Percentiles rank a stretch among this genome's conserved stretches.
phyloP scores from a whole-genome alignment of 2,113 vertebrate species.

The Peromyscus maniculatus region DNA sequence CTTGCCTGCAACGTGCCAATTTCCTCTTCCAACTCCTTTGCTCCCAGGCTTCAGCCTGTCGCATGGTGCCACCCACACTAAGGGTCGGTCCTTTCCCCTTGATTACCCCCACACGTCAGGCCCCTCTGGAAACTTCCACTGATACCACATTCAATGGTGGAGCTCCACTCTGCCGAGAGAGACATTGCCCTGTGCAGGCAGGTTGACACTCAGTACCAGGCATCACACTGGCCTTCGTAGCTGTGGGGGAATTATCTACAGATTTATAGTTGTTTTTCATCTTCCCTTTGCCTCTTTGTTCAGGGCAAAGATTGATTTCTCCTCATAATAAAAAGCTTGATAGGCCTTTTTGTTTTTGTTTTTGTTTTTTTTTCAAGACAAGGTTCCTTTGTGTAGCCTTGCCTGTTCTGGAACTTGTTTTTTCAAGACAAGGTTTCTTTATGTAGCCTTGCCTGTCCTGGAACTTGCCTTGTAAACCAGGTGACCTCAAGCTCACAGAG shows the following conservation, averaged over 20 bases:
- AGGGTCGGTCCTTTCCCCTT: neutral
- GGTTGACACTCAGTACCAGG: neutral
- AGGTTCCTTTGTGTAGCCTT: neutral
- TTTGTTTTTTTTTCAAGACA: neutral
- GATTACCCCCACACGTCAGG: neutral
- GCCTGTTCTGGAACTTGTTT: neutral
- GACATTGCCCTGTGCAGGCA: too few species aligned
- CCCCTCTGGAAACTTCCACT: neutral
- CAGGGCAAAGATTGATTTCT: neutral
- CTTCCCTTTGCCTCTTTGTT: constrained; percentile 24
- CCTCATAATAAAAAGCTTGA: constrained; percentile 4
- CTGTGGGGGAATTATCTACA: neutral
- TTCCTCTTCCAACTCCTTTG: neutral
- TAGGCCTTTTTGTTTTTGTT: neutral
- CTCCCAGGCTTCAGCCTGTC: neutral
- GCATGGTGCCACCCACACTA: too few species aligned
- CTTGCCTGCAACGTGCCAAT: too few species aligned
- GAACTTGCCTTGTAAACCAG: neutral
- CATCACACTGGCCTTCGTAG: neutral
- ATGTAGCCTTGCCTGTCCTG: neutral
- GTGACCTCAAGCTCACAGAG: neutral
- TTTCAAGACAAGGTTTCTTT: neutral
- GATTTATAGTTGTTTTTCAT: neutral
- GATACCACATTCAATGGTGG: neutral
- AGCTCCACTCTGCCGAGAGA: neutral